A percentile compares a stretch with the other conserved stretches of the same genome.
Conservation (phyloP, 2,797 vertebrate genomes). For the Etheostoma perlongum region DNA sequence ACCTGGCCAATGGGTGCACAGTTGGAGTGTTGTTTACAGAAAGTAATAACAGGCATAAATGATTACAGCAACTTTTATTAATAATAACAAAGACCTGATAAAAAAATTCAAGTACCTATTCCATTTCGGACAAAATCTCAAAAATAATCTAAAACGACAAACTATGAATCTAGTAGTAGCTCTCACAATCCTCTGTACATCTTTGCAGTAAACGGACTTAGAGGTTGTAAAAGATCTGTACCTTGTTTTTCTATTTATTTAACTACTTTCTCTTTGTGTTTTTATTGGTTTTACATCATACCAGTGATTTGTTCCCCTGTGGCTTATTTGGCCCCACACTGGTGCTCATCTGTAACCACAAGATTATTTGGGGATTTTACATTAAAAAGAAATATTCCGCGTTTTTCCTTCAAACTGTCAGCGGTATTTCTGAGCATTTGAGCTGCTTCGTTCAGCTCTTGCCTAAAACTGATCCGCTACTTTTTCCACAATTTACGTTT, state of each 20-base stretch:
- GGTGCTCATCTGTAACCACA: not conserved
- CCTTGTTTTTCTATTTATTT: not conserved
- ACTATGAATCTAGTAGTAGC: not conserved
- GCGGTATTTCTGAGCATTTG: not conserved
- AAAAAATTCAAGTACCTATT: not conserved
- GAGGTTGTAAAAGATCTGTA: not conserved
- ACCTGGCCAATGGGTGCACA: not conserved
- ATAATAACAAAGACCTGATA: not conserved
- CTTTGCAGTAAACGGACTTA: not conserved
- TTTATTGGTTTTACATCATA: not conserved
- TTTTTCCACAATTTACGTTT: slow-evolving; percentile 11
- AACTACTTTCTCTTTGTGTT: not conserved
- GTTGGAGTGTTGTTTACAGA: not conserved
- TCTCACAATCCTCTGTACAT: not conserved
- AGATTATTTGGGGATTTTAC: not conserved
- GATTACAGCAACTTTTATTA: not conserved
- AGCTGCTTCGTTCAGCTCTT: slow-evolving; percentile 1
- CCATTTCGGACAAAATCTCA: not conserved
- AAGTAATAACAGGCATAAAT: not conserved
- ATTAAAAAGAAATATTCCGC: not conserved
- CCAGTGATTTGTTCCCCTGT: slow-evolving; percentile 1
- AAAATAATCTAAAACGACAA: not conserved
- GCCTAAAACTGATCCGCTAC: not conserved
- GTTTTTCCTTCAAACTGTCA: not conserved
- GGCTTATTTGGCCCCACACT: not conserved